Base-by-base conservation (phyloP, 1,140 invertebrate species). In the Drosophila azteca region DNA sequence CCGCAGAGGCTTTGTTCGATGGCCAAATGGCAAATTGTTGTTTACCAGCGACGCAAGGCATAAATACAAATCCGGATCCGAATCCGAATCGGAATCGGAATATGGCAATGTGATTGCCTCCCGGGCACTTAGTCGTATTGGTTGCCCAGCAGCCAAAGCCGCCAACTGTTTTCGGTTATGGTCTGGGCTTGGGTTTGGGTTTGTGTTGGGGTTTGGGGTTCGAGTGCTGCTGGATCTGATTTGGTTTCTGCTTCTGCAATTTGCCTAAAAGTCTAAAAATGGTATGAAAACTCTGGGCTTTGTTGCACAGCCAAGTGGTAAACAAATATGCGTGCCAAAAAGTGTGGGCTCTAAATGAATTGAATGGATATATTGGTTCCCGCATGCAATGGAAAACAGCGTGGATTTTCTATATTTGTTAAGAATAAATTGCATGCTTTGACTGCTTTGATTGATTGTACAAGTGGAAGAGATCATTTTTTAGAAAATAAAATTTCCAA, bases 261-360 rank as follows among this genome's bases (percentile, higher is more conserved):
- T 87, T 87, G 70, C 74, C 39, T 87, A 87, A 87, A 72, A 87
- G 78, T 87, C 66, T 79, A 82, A 75, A 85, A 79, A 87, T 65
- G 77, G 60, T 51, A 52, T 57, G 62, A 55, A 65, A 80, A 52
- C 54, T 67, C 68, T 39, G 57, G 59, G 75, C 51, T 77, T 77
- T 79, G 63, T 66, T 78, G 75, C 67, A 66, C 54, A 66, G 43
- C 59, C 58, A 70, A 84, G 61, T 64, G 61, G 78, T 88, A 87
- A 87, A 87, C 79, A 87, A 82, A 87, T 78, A 76, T 78, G 70
- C 66, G 66, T 71, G 82, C 75, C 78, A 88, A 88, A 64, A 54
- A 75, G 29, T 52, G 51, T n/a, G 72, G 39, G 35, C 35, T 51
- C 66, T 44, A 3, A 26, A 22, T 22, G 44, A 55, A 52, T 26